phyloP scores from a whole-genome alignment of 2,888 invertebrate species.

The Callyntrura sp. region DNA sequence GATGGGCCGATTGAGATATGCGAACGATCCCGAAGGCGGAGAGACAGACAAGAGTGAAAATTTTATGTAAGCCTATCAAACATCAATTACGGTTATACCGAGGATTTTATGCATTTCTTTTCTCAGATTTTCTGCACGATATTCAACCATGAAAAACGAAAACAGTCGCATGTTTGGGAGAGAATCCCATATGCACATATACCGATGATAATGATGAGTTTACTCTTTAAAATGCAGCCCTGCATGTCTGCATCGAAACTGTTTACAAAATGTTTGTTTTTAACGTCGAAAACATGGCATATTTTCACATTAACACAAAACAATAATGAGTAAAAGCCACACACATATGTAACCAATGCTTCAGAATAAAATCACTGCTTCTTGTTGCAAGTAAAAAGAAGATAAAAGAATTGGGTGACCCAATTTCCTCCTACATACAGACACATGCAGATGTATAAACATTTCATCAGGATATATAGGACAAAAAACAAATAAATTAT shows the following conservation, averaged over 20 bases:
- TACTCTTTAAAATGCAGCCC: neutral
- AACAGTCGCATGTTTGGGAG: no score
- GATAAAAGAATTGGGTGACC: slow-evolving; percentile 63
- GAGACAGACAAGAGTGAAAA: no score
- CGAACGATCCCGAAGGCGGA: no score
- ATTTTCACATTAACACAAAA: slow-evolving; percentile 24
- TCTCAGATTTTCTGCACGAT: no score
- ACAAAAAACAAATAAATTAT: slow-evolving; percentile 15
- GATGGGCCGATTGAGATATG: no score
- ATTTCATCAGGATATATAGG: slow-evolving; percentile 54
- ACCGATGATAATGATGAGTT: no score
- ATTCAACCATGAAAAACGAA: no score
- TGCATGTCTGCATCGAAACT: slow-evolving; percentile 12
- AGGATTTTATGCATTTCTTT: no score
- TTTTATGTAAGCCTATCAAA: no score
- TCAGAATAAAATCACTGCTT: slow-evolving; percentile 29
- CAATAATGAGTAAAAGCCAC: slow-evolving; percentile 35
- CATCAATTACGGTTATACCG: no score
- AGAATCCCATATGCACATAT: no score
- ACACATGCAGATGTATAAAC: slow-evolving; percentile 45
- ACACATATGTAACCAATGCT: slow-evolving; percentile 61
- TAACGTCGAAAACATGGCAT: slow-evolving; percentile 16
- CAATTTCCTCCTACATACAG: slow-evolving; percentile 58
- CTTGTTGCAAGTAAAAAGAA: slow-evolving; percentile 1
- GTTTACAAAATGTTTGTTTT: slow-evolving; percentile 34